Percentiles rank a stretch among this genome's conserved stretches.
Conservation (phyloP, 2,113 vertebrate species). For the Struthidea cinerea region DNA sequence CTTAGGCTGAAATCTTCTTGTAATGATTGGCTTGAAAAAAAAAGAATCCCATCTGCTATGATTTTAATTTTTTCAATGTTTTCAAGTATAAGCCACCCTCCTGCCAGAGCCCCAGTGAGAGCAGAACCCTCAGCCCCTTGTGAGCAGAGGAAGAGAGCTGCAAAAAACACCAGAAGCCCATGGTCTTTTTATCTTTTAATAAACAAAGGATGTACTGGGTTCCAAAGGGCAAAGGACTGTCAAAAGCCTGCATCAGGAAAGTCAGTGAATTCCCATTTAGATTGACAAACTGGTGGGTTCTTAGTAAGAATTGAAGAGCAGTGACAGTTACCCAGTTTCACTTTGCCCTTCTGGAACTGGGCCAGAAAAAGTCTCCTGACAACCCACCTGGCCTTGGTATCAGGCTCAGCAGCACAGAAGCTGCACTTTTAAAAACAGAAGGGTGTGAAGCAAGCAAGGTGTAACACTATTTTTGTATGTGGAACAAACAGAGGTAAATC, state of each 20-base stretch:
- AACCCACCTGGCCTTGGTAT: neutral
- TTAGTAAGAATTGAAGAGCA: neutral
- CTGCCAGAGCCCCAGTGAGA: neutral
- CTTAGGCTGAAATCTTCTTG: neutral
- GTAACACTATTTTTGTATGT: neutral
- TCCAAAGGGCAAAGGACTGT: neutral
- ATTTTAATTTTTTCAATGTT: neutral
- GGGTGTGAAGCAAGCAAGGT: neutral
- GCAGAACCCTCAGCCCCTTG: neutral
- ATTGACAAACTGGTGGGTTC: neutral
- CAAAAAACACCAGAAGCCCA: neutral
- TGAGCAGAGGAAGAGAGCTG: neutral
- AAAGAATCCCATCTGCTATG: neutral
- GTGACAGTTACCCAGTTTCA: neutral
- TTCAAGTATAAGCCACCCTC: neutral
- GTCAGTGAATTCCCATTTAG: neutral
- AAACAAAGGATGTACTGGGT: neutral
- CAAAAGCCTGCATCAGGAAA: neutral
- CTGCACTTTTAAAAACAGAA: neutral
- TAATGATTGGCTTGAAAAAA: neutral
- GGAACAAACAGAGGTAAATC: neutral
- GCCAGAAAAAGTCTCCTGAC: neutral
- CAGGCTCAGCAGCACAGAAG: neutral
- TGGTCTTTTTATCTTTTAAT: neutral
- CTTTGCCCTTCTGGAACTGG: neutral